Conservation (phyloP, 2,888 invertebrate species). For the Gymnocheta viridis region DNA sequence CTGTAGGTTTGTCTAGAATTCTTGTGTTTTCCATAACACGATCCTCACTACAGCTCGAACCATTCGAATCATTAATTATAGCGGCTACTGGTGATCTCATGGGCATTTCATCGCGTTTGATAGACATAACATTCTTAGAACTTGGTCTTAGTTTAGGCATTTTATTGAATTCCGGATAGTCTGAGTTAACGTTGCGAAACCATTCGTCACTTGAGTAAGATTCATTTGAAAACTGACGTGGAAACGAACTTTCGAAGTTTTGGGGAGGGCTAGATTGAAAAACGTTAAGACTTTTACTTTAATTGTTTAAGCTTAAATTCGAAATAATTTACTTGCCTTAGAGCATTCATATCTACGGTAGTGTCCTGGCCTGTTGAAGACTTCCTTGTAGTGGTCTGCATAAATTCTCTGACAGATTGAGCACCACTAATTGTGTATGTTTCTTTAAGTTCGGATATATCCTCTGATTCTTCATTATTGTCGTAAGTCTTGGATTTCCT, state of each 20-base stretch:
- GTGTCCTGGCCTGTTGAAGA: constrained; percentile 74
- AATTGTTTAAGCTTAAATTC: neutral
- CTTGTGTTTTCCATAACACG: constrained; percentile 69
- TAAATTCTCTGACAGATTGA: constrained; percentile 70
- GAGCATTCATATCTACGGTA: constrained; percentile 72
- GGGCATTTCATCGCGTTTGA: constrained; percentile 78
- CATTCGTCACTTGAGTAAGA: constrained; percentile 79
- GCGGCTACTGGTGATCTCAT: constrained; percentile 80
- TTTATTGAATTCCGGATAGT: constrained; percentile 80
- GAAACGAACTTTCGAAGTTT: neutral
- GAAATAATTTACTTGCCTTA: constrained; percentile 73
- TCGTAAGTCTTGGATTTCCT: constrained; percentile 73
- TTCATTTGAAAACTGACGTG: constrained; percentile 75
- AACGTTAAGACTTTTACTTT: neutral
- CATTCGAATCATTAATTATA: constrained; percentile 80
- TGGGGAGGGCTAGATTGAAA: constrained; percentile 40
- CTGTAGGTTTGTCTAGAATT: constrained; percentile 60
- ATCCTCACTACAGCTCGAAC: constrained; percentile 80
- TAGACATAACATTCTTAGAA: constrained; percentile 81
- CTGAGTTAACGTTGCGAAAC: constrained; percentile 78
- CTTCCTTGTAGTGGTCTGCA: constrained; percentile 73
- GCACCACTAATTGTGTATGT: constrained; percentile 70
- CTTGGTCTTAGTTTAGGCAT: constrained; percentile 81
- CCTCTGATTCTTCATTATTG: constrained; percentile 45
- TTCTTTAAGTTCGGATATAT: constrained; percentile 68